Evolutionary conservation across 2,113 vertebrate genomes (phyloP), one percentile per base, ranked within the genome.

Genomic region (Nicator chloris): DNA sequence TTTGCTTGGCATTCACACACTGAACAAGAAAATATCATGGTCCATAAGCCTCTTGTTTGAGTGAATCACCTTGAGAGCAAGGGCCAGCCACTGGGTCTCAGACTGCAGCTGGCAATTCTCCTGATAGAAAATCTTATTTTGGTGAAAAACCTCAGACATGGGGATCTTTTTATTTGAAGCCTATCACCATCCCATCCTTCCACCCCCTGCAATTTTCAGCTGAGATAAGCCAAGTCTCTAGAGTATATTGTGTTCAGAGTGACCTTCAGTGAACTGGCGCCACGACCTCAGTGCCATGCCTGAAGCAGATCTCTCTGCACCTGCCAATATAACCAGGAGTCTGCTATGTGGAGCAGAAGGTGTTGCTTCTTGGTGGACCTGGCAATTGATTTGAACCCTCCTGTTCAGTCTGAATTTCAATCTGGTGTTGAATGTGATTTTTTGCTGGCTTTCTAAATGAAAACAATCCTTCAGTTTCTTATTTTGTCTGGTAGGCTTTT

Each of bases 291-390:
- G 50, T 1, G 8, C n/a, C 0, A 2, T 60, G 53, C 51, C 79
- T 0, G 1, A 42, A 76, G 59, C 70, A 53, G 80, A 85, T 92
- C 82, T 95, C 47, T 86, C 87, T 59, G 65, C 11, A 5, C 69
- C 89, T 96, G 94, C 82, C 95, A 78, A 72, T 49, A n/a, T 49
- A 92, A 83, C 89, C 35, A 26, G 23, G 90, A 90, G 33, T 79
- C 71, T 91, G 40, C 45, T 89, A 26, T 5, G 44, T 18, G 11
- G 44, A 94, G 37, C 92, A 95, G 72, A 83, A 88, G 70, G 69
- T 78, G 50, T 4, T 89, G 71, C 45, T 89, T 78, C 83, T 93
- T 93, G 85, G 88, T 86, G 71, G 60, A 85, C 64, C 51, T 87
- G 86, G 77, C 68, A 92, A 53, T 61, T 59, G 64, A 53, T 30